These are phyloP conservation scores for Ectemnius lituratus DNA, from an alignment of 2,888 invertebrate species.

Conservation along the genomic window DNA sequence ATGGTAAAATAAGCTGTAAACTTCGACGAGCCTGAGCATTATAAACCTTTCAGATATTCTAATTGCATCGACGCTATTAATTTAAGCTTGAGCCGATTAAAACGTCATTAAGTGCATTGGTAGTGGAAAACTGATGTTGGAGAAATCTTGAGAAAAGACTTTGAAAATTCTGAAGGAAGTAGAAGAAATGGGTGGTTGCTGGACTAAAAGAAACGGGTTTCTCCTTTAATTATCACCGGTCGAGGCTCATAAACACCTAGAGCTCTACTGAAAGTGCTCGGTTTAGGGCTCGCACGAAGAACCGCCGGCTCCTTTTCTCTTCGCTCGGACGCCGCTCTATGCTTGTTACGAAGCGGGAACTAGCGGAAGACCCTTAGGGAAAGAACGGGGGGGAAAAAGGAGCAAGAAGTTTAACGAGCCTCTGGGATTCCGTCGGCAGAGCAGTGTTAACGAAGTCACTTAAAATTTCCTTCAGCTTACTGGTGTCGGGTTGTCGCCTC, in stretches of 20 bases:
- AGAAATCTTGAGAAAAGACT: neutral
- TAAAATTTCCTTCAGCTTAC: conserved; percentile 11
- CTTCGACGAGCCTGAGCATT: no score
- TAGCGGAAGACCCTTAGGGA: conserved; percentile 35
- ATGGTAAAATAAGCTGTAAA: no score
- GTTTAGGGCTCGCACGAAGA: conserved; percentile 1
- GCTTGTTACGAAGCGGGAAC: conserved; percentile 19
- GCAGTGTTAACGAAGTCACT: conserved; percentile 32
- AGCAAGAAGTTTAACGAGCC: conserved; percentile 36
- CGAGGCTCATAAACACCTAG: conserved; percentile 21
- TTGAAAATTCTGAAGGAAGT: neutral
- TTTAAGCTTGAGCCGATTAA: no score
- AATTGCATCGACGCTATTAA: no score
- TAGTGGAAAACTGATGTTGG: neutral
- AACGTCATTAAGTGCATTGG: no score
- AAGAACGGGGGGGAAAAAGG: conserved; percentile 10
- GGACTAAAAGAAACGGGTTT: neutral
- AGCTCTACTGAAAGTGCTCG: conserved; percentile 5
- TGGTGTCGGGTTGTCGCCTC: no score
- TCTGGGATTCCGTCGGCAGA: conserved; percentile 2
- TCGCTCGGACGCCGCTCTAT: conserved; percentile 1
- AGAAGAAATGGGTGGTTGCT: neutral
- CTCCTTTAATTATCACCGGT: conserved; percentile 35
- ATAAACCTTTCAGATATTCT: no score
- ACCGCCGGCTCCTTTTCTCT: conserved; percentile 11